Conservation (phyloP, 2,888 invertebrate species). For the Synanthedon tipuliformis region DNA sequence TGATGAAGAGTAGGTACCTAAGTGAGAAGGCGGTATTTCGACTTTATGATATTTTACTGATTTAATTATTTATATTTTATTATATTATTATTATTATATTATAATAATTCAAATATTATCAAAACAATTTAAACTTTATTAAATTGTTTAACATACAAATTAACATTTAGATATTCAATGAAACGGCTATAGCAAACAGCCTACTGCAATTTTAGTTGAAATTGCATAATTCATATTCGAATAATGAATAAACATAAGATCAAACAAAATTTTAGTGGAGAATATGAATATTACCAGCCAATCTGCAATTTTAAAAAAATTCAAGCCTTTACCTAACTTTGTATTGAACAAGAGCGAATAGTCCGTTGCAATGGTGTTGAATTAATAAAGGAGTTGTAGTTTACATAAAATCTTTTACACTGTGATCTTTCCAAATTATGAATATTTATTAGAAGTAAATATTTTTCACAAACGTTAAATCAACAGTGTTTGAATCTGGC, state of each 20-base stretch:
- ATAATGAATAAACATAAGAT: slow-evolving; percentile 1
- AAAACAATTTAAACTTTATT: too few relatives aligned
- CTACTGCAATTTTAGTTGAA: background rate
- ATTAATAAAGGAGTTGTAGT: slow-evolving; percentile 9
- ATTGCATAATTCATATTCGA: slow-evolving; percentile 1
- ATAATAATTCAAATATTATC: too few relatives aligned
- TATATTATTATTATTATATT: too few relatives aligned
- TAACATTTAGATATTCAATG: too few relatives aligned
- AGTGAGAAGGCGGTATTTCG: too few relatives aligned
- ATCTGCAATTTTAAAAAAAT: slow-evolving; percentile 57
- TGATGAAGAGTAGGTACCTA: too few relatives aligned
- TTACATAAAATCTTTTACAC: slow-evolving; percentile 13
- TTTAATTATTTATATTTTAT: too few relatives aligned
- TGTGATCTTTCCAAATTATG: slow-evolving; percentile 4
- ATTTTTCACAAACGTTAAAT: background rate
- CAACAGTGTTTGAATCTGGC: background rate
- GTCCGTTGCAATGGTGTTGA: slow-evolving; percentile 19
- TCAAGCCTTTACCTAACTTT: slow-evolving; percentile 30
- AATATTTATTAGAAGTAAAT: background rate
- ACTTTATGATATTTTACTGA: too few relatives aligned
- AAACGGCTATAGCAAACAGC: too few relatives aligned
- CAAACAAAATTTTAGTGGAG: slow-evolving; percentile 16
- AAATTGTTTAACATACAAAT: too few relatives aligned
- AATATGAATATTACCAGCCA: slow-evolving; percentile 57
- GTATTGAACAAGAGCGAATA: slow-evolving; percentile 23